These are phyloP conservation scores for Eristalinus aeneus DNA, from an alignment of 2,888 invertebrate genomes.

Conservation along the genomic window DNA sequence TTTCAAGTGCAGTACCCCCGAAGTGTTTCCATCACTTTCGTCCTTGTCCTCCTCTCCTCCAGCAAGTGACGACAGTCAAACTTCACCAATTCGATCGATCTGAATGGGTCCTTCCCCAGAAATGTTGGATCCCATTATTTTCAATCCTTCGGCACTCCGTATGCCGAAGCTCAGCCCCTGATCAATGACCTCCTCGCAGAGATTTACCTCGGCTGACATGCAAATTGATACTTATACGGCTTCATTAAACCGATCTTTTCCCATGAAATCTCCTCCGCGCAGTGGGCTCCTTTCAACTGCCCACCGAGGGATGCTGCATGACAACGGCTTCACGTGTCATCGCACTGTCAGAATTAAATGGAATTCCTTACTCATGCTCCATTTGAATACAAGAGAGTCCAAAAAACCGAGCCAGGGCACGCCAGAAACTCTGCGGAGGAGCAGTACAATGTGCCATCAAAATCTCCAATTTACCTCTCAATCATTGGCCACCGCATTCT, in stretches of 20 bases:
- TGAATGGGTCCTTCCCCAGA: neutral
- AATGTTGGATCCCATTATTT: neutral
- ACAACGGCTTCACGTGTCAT: conserved; percentile 55
- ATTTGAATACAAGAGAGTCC: conserved; percentile 42
- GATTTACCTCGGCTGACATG: conserved; percentile 47
- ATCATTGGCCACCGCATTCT: conserved; percentile 61
- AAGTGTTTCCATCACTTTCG: too few species aligned
- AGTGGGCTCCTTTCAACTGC: neutral
- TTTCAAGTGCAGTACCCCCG: too few species aligned
- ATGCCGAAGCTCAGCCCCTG: neutral
- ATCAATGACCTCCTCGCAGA: conserved; percentile 37
- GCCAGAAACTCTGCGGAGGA: neutral
- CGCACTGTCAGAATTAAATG: conserved; percentile 65
- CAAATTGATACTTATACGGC: conserved; percentile 64
- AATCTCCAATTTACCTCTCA: conserved; percentile 69
- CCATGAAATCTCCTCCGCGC: conserved; percentile 49
- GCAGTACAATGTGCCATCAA: conserved; percentile 55
- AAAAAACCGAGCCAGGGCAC: neutral
- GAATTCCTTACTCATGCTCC: conserved; percentile 26
- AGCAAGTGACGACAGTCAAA: neutral
- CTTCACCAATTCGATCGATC: neutral
- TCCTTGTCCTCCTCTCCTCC: too few species aligned
- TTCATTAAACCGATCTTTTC: conserved; percentile 65
- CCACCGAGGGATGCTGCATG: conserved; percentile 18
- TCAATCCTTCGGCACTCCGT: neutral